These are phyloP conservation scores for Protosalanx chinensis DNA, from an alignment of 2,797 vertebrate species.

Conservation along the genomic window DNA sequence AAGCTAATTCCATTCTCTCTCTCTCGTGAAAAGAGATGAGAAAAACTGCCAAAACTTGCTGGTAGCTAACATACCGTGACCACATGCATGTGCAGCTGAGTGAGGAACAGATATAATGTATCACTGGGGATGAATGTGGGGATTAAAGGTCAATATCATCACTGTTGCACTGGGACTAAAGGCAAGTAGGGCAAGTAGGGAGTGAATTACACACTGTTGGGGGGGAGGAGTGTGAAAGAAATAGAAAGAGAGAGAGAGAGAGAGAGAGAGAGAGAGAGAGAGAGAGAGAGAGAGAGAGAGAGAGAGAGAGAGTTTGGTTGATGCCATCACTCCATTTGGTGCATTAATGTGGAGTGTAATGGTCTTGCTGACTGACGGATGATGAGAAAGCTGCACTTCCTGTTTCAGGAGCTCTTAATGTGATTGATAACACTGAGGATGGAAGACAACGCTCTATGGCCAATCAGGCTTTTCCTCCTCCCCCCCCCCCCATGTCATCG, in stretches of 20 bases:
- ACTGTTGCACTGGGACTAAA: constrained; percentile 33
- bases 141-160: constrained; percentile 49
- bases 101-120: constrained; percentile 58
- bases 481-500: constrained; percentile 37
- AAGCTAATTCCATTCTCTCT: constrained; percentile 71
- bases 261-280: constrained; percentile 9
- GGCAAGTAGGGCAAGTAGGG: constrained; percentile 35
- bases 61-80: constrained; percentile 47
- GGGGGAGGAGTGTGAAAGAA: constrained; percentile 25
- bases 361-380: constrained; percentile 62
- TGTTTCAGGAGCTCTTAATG: constrained; percentile 55
- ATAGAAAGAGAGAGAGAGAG: constrained; percentile 16
- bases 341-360: constrained; percentile 67
- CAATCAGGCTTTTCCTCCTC: constrained; percentile 26
- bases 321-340: constrained; percentile 62
- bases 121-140: constrained; percentile 56
- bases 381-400: constrained; percentile 64
- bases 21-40: constrained; percentile 59
- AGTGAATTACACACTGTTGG: constrained; percentile 50
- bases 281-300: constrained; percentile 19
- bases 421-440: constrained; percentile 67
- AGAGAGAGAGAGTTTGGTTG: constrained; percentile 13
- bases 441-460: constrained; percentile 40
- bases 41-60: constrained; percentile 43
- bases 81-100: constrained; percentile 52